Evolutionary conservation across 2,113 vertebrate genomes (phyloP), one percentile per base, ranked within the genome.

Genomic region (Chloroceryle aenea): DNA sequence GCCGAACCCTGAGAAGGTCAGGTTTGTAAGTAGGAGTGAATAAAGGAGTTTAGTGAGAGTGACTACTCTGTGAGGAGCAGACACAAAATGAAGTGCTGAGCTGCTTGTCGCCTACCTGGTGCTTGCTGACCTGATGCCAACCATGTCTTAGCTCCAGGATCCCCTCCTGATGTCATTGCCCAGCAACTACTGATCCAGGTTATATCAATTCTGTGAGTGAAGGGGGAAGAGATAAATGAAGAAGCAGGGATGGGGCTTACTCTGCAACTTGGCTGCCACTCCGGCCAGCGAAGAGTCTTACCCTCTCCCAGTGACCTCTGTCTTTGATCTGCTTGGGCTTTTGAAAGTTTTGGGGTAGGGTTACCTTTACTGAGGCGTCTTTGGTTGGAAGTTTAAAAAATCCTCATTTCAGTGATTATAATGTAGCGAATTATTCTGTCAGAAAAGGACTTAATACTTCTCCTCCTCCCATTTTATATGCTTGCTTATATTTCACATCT

Each of bases 21-120:
- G 5, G 5, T n/a, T 64, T 38, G 8, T 40, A 74, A 86, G 50
- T 29, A 73, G 50, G 52, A 87, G 52, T 0, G 2, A 91, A 50
- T 69, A 78, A 82, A 26, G 21, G 42, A 77, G 61, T 50, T 86
- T 20, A 62, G n/a, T 43, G n/a, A 61, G n/a, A 73, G 12, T 0
- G 1, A 55, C 42, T 68, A 7, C 30, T 59, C 64, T 6, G 21
- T 53, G 34, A 88, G 42, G 30, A 52, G 36, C 48, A 69, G 34
- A 69, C 47, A 47, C 2, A 1, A 84, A 89, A 50, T 0, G 0
- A 90, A 36, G 26, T 2, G 20, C 53, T 69, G n/a, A 5, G 32
- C 5, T 26, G n/a, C 63, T 79, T 0, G 0, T 32, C 85, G 45
- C 22, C 10, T 34, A n/a, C 1, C 2, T 12, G 19, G 22, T 53